phyloP scores from a whole-genome alignment of 2,797 vertebrate genomes.

The Rhodeus uyekii region DNA sequence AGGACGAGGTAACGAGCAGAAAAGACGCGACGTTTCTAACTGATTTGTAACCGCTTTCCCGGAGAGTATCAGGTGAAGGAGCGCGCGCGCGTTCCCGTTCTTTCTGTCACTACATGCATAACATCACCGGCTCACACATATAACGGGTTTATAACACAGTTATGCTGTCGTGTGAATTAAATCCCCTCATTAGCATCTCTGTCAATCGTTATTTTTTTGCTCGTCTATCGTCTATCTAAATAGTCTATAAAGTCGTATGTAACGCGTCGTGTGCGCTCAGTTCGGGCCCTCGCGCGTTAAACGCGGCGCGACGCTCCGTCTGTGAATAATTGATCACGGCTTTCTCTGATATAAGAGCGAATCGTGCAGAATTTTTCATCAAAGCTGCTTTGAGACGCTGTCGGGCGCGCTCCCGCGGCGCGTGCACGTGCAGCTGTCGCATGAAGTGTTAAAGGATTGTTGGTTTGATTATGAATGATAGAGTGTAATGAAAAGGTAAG shows the following conservation, averaged over 20 bases:
- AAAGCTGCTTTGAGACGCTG: not conserved
- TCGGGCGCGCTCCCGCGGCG: no score
- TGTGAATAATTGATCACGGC: not conserved
- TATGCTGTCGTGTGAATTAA: not conserved
- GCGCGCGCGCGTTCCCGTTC: not conserved
- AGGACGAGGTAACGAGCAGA: slow-evolving; percentile 70
- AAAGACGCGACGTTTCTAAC: not conserved
- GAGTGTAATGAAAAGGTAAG: no score
- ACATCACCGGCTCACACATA: not conserved
- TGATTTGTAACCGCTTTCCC: not conserved
- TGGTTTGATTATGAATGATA: not conserved
- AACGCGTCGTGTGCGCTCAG: not conserved
- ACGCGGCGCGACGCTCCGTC: not conserved
- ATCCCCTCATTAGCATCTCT: not conserved
- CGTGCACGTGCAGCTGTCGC: no score
- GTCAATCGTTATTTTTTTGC: not conserved
- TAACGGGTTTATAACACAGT: rapidly evolving
- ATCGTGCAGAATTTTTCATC: not conserved
- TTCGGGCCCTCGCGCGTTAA: not conserved
- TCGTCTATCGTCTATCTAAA: not conserved
- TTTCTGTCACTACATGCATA: not conserved
- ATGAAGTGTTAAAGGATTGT: not conserved
- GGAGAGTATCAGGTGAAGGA: not conserved
- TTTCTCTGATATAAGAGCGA: not conserved
- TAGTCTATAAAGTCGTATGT: not conserved